These are phyloP conservation scores for Micropterix aruncella DNA, from an alignment of 2,888 invertebrate genomes.

Conservation along the genomic window DNA sequence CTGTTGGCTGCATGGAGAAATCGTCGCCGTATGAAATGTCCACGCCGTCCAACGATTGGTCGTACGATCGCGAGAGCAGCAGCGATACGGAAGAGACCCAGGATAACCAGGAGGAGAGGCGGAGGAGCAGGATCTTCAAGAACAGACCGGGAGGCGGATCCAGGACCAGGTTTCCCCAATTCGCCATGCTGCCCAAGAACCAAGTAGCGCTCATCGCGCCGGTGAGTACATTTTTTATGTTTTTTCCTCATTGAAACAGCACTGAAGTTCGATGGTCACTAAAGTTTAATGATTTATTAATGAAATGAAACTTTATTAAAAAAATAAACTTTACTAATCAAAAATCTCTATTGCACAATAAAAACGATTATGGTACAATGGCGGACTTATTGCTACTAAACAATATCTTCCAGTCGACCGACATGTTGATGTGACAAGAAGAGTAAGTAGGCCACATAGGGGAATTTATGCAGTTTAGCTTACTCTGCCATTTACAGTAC, in stretches of 20 bases:
- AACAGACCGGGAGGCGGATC: constrained; percentile 19
- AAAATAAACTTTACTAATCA: too few species aligned
- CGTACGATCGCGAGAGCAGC: constrained; percentile 52
- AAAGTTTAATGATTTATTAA: too few species aligned
- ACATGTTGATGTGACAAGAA: too few species aligned
- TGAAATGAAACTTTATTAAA: too few species aligned
- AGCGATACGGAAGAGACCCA: constrained; percentile 78
- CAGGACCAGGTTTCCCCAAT: constrained; percentile 9
- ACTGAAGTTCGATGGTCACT: too few species aligned
- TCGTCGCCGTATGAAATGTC: constrained; percentile 5
- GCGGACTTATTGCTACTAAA: too few species aligned
- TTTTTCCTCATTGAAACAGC: background rate
- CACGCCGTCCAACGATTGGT: constrained; percentile 17
- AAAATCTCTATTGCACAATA: too few species aligned
- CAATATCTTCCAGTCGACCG: too few species aligned
- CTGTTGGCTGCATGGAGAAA: background rate
- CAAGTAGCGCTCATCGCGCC: constrained; percentile 16
- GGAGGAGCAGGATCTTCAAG: constrained; percentile 42
- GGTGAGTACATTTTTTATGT: background rate
- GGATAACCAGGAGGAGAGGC: constrained; percentile 54
- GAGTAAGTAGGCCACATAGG: too few species aligned
- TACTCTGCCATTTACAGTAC: too few species aligned
- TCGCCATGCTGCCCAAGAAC: constrained; percentile 28
- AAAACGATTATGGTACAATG: too few species aligned
- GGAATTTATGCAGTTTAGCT: too few species aligned